Percentiles rank a stretch among this genome's conserved stretches.
Conservation (phyloP, 2,888 invertebrate species). For the Tipula vernalis region DNA sequence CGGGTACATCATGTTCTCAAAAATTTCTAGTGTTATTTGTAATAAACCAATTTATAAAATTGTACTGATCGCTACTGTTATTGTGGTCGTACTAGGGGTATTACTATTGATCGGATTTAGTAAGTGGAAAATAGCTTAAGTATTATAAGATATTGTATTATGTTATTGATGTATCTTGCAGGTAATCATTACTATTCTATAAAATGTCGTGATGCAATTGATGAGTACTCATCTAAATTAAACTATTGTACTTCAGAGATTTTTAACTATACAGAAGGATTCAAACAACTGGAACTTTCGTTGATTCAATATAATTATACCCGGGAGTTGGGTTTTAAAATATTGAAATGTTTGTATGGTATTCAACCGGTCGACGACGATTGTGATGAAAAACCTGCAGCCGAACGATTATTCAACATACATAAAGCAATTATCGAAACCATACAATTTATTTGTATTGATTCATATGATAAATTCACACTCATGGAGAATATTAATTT, state of each 20-base stretch:
- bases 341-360: not conserved
- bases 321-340: not conserved
- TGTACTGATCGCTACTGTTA: not conserved
- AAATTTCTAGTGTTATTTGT: not conserved
- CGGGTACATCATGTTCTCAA: not conserved
- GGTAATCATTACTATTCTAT: not conserved
- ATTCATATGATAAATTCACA: not conserved
- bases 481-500: not conserved
- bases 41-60: not conserved
- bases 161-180: not conserved
- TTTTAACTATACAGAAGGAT: not conserved
- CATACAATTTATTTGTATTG: not conserved
- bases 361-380: not conserved
- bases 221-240: not conserved
- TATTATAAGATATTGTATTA: not conserved
- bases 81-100: not conserved
- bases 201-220: not conserved
- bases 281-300: not conserved
- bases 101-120: not conserved
- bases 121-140: not conserved
- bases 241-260: not conserved
- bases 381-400: not conserved
- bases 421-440: not conserved
- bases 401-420: not conserved
- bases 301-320: not conserved